Conservation (phyloP, 2,797 vertebrate species). For the Sylvia borin region DNA sequence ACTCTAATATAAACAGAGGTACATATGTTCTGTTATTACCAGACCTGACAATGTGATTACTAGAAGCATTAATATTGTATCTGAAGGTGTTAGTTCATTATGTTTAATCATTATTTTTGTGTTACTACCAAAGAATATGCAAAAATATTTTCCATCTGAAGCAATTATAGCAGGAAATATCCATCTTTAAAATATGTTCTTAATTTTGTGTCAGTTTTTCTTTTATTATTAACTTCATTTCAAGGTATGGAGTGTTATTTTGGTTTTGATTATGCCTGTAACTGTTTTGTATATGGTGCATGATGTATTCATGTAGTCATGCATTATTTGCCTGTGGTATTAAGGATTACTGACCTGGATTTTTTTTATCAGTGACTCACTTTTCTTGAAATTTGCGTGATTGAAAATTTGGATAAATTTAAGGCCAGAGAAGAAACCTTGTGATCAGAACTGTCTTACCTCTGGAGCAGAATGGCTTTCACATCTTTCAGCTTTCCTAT, state of each 20-base stretch:
- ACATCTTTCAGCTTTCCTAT: not conserved
- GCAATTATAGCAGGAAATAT: not conserved
- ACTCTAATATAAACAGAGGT: slow-evolving; percentile 2
- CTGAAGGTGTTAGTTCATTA: not conserved
- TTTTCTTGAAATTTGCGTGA: not conserved
- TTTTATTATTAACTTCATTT: not conserved
- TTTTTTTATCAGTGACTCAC: not conserved
- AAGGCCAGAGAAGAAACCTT: not conserved
- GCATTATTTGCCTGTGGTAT: not conserved
- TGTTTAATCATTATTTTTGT: not conserved
- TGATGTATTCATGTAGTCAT: not conserved
- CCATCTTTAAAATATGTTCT: not conserved
- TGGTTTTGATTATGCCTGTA: not conserved
- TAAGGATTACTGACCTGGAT: not conserved
- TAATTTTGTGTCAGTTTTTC: not conserved
- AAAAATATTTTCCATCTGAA: not conserved
- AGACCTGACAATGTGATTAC: slow-evolving; percentile 1
- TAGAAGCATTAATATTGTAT: not conserved
- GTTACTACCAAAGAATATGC: not conserved
- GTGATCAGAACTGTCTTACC: not conserved
- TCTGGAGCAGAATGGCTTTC: not conserved
- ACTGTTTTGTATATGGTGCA: not conserved
- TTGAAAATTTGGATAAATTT: not conserved
- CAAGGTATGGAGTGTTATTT: not conserved
- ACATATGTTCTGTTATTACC: not conserved